Percentiles rank a stretch among this genome's conserved stretches.
These are phyloP conservation scores for Cynodonichthys magdalenae DNA, from an alignment of 2,797 vertebrate genomes.

Conservation along the genomic window DNA sequence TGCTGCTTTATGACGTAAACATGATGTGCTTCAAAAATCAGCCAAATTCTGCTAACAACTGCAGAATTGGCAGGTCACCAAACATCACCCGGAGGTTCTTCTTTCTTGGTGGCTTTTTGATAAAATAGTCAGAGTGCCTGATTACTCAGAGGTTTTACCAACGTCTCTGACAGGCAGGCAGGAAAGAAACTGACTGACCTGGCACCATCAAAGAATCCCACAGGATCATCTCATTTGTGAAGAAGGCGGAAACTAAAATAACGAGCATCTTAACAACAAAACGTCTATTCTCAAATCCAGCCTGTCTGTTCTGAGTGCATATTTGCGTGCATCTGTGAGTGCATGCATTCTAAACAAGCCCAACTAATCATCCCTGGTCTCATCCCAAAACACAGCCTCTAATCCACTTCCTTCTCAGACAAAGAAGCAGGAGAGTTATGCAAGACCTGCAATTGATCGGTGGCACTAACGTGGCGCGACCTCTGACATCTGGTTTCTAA, in stretches of 20 bases:
- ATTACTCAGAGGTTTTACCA: constrained; percentile 39
- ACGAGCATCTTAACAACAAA: constrained; percentile 59
- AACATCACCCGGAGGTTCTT: constrained; percentile 39
- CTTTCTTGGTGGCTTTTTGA: constrained; percentile 38
- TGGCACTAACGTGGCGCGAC: constrained; percentile 78
- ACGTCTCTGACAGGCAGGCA: constrained; percentile 28
- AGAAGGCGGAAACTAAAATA: constrained; percentile 54
- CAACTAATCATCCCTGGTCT: constrained; percentile 76
- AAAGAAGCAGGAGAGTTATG: constrained; percentile 75
- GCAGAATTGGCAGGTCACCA: constrained; percentile 38
- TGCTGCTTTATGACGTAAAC: constrained; percentile 30
- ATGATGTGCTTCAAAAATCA: constrained; percentile 23
- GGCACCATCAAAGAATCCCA: constrained; percentile 30
- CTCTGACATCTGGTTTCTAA: constrained; percentile 78
- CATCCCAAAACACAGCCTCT: constrained; percentile 69
- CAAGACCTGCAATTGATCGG: constrained; percentile 78
- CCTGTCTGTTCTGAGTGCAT: constrained; percentile 55
- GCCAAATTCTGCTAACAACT: constrained; percentile 37
- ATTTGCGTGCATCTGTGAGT: constrained; percentile 70
- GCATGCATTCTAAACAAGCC: constrained; percentile 77
- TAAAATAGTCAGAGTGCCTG: constrained; percentile 30
- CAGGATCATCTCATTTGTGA: constrained; percentile 41
- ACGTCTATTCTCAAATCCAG: constrained; percentile 43
- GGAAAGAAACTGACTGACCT: constrained; percentile 30
- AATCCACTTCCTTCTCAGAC: constrained; percentile 79